phyloP scores from a whole-genome alignment of 1,140 invertebrate genomes.

The Coptotermes formosanus region DNA sequence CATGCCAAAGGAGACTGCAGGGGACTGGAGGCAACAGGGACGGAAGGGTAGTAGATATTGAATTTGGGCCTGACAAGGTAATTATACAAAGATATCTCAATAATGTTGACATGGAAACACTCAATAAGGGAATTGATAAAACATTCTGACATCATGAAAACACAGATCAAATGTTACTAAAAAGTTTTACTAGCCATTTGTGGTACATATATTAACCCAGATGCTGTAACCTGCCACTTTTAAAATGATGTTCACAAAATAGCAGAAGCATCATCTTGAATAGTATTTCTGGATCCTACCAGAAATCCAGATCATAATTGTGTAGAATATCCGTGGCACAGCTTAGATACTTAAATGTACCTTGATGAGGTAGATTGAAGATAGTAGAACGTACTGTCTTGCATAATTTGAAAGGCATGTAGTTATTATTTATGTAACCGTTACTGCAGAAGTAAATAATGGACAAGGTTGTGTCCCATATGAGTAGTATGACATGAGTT shows the following conservation, averaged over 20 bases:
- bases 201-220: neutral
- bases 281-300: neutral
- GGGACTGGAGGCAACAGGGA: slow-evolving; percentile 39
- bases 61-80: slow-evolving; percentile 44
- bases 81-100: neutral
- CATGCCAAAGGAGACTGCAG: slow-evolving; percentile 35
- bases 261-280: neutral
- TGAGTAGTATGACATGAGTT: too few relatives aligned
- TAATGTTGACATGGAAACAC: neutral
- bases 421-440: slow-evolving; percentile 41
- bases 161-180: too few relatives aligned
- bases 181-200: too few relatives aligned
- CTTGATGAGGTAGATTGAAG: slow-evolving; percentile 37
- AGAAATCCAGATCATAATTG: neutral
- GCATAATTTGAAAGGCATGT: neutral
- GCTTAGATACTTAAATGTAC: neutral
- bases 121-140: neutral
- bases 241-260: neutral
- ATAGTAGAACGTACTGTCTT: slow-evolving; percentile 37
- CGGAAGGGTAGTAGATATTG: slow-evolving; percentile 38
- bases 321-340: neutral
- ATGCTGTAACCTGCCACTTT: neutral
- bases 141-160: too few relatives aligned
- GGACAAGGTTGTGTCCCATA: too few relatives aligned
- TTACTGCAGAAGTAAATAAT: neutral